These are phyloP conservation scores for Spatulosminthurus flaviceps DNA, from an alignment of 2,888 invertebrate species.

Conservation along the genomic window DNA sequence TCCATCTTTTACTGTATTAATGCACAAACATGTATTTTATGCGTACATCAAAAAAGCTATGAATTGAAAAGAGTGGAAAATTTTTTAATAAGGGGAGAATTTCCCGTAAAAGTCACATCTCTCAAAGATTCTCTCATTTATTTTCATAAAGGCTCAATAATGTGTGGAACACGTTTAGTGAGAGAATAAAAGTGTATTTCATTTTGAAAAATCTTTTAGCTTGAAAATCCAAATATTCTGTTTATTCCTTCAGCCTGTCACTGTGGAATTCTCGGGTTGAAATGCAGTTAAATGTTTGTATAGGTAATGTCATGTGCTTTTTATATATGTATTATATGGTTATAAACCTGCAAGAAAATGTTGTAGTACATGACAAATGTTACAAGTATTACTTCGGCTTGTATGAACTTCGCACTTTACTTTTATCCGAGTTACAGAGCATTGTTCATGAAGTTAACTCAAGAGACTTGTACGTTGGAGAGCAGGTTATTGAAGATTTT, in stretches of 20 bases:
- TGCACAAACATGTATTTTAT: not conserved
- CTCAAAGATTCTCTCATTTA: not conserved
- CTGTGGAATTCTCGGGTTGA: not conserved
- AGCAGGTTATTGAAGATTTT: constrained; percentile 22
- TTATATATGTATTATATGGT: no score
- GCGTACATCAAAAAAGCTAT: no score
- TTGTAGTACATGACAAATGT: not conserved
- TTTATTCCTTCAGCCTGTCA: not conserved
- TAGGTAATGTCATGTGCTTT: no score
- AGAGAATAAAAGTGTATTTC: not conserved
- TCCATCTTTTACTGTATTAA: not conserved
- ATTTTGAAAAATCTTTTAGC: not conserved
- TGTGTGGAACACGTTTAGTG: not conserved
- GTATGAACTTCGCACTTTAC: constrained; percentile 1
- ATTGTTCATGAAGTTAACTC: not conserved
- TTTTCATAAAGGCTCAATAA: constrained; percentile 1
- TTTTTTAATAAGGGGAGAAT: no score
- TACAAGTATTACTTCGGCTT: not conserved
- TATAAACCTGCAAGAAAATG: no score
- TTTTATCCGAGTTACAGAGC: not conserved
- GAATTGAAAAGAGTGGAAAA: no score
- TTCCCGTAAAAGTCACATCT: no score
- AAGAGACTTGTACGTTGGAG: not conserved
- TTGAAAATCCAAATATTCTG: not conserved
- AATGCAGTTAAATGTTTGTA: not conserved